A percentile compares a stretch with the other conserved stretches of the same genome.
Evolutionary conservation across 2,113 vertebrate genomes (phyloP).

Genomic region (Neotoma lepida): DNA sequence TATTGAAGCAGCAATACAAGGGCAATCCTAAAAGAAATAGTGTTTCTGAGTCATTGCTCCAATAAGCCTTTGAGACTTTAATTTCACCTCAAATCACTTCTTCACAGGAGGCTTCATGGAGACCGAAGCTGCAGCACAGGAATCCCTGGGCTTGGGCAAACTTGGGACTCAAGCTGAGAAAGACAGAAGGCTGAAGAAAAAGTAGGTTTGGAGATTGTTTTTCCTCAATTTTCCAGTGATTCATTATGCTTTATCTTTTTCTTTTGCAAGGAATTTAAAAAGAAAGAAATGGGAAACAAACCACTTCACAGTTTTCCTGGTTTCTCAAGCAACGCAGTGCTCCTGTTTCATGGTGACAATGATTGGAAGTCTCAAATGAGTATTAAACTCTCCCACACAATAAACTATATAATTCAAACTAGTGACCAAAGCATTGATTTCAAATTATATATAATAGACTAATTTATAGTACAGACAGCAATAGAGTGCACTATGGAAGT

Average conservation of each 20-base stretch:
- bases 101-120: slow-evolving; percentile 92
- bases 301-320: not conserved
- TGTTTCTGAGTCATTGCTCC: not conserved
- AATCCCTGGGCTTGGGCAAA: slow-evolving; percentile 93
- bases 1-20: not conserved
- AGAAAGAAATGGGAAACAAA: not conserved
- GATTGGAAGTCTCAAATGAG: not conserved
- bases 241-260: not conserved
- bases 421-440: not conserved
- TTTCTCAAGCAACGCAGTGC: not conserved
- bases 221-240: not conserved
- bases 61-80: not conserved
- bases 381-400: not conserved
- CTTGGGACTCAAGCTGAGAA: slow-evolving; percentile 99
- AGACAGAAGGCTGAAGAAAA: slow-evolving; percentile 97
- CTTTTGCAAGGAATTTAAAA: not conserved
- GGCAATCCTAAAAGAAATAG: not conserved
- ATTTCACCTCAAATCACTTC: slow-evolving; percentile 54
- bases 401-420: not conserved
- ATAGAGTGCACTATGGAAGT: not conserved
- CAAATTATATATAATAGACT: slow-evolving; percentile 10
- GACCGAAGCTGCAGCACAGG: slow-evolving; percentile 92
- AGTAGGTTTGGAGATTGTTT: slow-evolving; percentile 88
- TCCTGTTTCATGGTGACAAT: not conserved
- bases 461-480: not conserved